A percentile compares a stretch with the other conserved stretches of the same genome.
Evolutionary conservation across 2,888 invertebrate species (phyloP).

Genomic region (Lasioglossum figueresi): DNA sequence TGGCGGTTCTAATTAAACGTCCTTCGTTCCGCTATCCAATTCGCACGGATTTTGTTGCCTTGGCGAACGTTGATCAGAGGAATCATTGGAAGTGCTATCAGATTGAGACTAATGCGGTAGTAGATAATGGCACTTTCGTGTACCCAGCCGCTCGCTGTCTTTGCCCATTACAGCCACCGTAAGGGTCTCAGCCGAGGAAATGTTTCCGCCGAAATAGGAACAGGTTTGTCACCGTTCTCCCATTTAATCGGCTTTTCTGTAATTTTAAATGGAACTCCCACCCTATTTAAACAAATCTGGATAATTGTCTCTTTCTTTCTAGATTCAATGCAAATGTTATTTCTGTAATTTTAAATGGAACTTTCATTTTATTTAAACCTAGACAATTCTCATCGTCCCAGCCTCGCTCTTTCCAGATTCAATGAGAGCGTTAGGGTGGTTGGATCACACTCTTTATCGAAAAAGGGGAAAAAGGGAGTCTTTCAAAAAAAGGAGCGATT

Average conservation of each 20-base stretch:
- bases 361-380: background rate
- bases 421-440: background rate
- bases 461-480: slow-evolving; percentile 18
- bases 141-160: slow-evolving; percentile 53
- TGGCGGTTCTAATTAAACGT: slow-evolving; percentile 29
- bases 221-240: background rate
- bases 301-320: background rate
- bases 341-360: background rate
- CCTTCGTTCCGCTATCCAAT: background rate
- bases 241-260: background rate
- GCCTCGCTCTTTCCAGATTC: background rate
- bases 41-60: slow-evolving; percentile 51
- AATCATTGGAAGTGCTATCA: slow-evolving; percentile 76
- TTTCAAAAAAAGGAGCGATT: slow-evolving; percentile 11
- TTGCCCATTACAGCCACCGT: slow-evolving; percentile 53
- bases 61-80: slow-evolving; percentile 73
- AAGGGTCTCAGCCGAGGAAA: slow-evolving; percentile 15
- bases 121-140: slow-evolving; percentile 68
- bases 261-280: background rate
- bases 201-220: slow-evolving; percentile 20
- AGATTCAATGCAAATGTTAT: background rate
- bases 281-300: background rate
- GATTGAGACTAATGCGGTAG: slow-evolving; percentile 75
- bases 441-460: slow-evolving; percentile 4
- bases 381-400: background rate